These are phyloP conservation scores for Entosphenus tridentatus DNA, from an alignment of 2,113 vertebrate genomes.

Conservation along the genomic window DNA sequence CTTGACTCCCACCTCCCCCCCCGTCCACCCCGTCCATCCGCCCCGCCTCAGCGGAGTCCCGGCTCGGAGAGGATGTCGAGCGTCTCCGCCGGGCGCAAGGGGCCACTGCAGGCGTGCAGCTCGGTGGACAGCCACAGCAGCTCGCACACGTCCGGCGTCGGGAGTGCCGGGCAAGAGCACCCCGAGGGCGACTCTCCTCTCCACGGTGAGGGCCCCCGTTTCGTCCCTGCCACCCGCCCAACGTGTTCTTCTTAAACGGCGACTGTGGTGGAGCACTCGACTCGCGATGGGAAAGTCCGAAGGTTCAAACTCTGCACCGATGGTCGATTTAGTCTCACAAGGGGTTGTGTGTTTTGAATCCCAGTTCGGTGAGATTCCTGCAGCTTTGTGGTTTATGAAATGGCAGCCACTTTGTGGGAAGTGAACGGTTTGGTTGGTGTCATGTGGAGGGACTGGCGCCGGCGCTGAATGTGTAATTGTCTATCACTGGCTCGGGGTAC, in stretches of 20 bases:
- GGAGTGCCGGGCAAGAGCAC: constrained; percentile 69
- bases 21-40: neutral
- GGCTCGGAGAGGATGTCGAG: neutral
- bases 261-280: too few relatives aligned
- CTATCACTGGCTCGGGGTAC: too few relatives aligned
- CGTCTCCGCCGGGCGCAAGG: neutral
- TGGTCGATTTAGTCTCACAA: neutral
- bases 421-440: too few relatives aligned
- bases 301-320: too few relatives aligned
- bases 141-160: constrained; percentile 78
- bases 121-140: constrained; percentile 77
- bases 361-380: neutral
- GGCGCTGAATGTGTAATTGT: too few relatives aligned
- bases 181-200: constrained; percentile 55
- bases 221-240: neutral
- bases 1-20: too few relatives aligned
- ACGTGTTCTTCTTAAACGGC: too few relatives aligned
- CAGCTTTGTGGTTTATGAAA: too few relatives aligned
- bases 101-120: constrained; percentile 45
- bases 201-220: constrained; percentile 30
- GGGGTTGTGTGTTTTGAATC: neutral
- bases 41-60: neutral
- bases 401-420: too few relatives aligned
- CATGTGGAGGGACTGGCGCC: too few relatives aligned
- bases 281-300: too few relatives aligned